Conservation (phyloP, 2,888 invertebrate species). For the Protophormia terraenovae region DNA sequence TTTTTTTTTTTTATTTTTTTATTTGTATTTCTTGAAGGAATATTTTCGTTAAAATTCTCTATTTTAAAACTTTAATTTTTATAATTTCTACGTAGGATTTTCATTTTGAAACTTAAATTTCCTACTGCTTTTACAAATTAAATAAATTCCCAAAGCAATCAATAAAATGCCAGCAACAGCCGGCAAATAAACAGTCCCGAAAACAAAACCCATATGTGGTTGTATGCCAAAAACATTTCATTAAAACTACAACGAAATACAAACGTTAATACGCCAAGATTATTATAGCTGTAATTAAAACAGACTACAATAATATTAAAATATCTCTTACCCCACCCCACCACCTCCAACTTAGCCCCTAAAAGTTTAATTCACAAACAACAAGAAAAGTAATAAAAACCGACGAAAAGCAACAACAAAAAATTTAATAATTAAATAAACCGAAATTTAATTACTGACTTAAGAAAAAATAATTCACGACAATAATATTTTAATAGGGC, state of each 20-base stretch:
- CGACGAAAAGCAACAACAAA: not conserved
- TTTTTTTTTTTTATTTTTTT: too few relatives aligned
- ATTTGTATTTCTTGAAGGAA: too few relatives aligned
- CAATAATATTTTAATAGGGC: conserved; percentile 4
- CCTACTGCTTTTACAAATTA: not conserved
- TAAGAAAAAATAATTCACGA: conserved; percentile 28
- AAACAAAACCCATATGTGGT: not conserved
- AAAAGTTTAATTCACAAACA: not conserved
- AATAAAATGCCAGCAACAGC: not conserved
- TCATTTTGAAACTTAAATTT: too few relatives aligned
- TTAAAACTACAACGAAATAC: not conserved
- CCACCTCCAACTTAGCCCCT: not conserved
- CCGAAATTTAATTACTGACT: conserved; percentile 31
- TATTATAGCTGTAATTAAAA: conserved; percentile 15
- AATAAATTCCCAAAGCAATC: not conserved
- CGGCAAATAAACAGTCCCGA: not conserved
- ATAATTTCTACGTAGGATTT: too few relatives aligned
- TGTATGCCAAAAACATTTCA: not conserved
- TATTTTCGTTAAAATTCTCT: too few relatives aligned
- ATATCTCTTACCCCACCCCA: too few relatives aligned
- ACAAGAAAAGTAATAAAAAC: not conserved
- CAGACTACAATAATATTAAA: not conserved
- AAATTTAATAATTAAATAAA: conserved; percentile 30
- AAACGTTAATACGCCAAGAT: not conserved
- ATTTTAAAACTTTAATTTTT: too few relatives aligned